Conservation (phyloP, 2,797 vertebrate species). For the Etheostoma nigrum region DNA sequence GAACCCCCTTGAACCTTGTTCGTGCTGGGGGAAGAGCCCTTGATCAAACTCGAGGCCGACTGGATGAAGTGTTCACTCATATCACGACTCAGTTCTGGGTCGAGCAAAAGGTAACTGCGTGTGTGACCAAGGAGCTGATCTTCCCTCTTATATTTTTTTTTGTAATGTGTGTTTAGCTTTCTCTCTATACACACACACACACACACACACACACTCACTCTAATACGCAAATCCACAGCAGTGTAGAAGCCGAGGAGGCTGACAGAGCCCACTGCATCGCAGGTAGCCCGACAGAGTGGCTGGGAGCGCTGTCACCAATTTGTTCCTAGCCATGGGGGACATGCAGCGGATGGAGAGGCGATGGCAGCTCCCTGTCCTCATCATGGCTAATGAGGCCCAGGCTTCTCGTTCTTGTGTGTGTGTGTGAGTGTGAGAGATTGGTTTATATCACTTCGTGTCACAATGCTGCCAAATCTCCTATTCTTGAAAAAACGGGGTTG, state of each 20-base stretch:
- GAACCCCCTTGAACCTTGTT: slow-evolving; percentile 50
- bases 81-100: slow-evolving; percentile 31
- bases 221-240: slow-evolving; percentile 42
- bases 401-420: slow-evolving; percentile 51
- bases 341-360: slow-evolving; percentile 86
- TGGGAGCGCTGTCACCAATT: slow-evolving; percentile 88
- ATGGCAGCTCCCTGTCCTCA: slow-evolving; percentile 84
- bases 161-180: slow-evolving; percentile 13
- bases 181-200: not conserved
- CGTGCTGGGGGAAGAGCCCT: not conserved
- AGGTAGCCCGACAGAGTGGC: slow-evolving; percentile 78
- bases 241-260: slow-evolving; percentile 51
- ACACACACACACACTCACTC: slow-evolving; percentile 28
- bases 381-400: slow-evolving; percentile 86
- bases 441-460: slow-evolving; percentile 70
- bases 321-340: slow-evolving; percentile 89
- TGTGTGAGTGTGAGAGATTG: slow-evolving; percentile 5
- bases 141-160: slow-evolving; percentile 4
- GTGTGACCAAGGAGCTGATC: slow-evolving; percentile 42
- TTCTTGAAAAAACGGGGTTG: slow-evolving; percentile 60
- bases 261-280: slow-evolving; percentile 69
- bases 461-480: slow-evolving; percentile 63
- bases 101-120: slow-evolving; percentile 52
- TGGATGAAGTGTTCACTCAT: slow-evolving; percentile 54
- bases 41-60: slow-evolving; percentile 45